Conservation (phyloP, 2,113 vertebrate species). For the Coreoperca whiteheadi region DNA sequence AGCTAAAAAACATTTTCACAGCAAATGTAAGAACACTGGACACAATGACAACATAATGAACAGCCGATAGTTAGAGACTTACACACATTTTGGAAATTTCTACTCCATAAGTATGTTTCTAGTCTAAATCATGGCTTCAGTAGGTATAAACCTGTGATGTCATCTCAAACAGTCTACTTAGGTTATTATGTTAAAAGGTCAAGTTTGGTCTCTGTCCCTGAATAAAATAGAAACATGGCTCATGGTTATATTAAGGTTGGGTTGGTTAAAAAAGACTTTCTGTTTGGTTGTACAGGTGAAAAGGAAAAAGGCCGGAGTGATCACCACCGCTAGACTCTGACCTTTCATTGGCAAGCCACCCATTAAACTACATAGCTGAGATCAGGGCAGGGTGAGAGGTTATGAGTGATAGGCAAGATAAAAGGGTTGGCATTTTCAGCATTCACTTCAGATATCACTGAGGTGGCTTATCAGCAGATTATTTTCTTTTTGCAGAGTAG, state of each 20-base stretch:
- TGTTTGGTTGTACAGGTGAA: not conserved
- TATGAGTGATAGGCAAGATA: slow-evolving; percentile 7
- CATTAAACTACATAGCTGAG: slow-evolving; percentile 36
- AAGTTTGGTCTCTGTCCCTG: slow-evolving; percentile 48
- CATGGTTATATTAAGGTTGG: slow-evolving; percentile 38
- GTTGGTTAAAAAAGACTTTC: slow-evolving; percentile 1
- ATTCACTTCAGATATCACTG: not conserved
- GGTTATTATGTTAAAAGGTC: slow-evolving; percentile 44
- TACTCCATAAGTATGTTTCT: not conserved
- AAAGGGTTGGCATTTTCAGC: slow-evolving; percentile 31
- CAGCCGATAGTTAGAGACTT: not conserved
- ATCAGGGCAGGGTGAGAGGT: slow-evolving; percentile 34
- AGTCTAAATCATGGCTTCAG: not conserved
- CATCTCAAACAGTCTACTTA: slow-evolving; percentile 13
- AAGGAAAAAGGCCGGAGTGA: slow-evolving; percentile 24
- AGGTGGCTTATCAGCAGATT: not conserved
- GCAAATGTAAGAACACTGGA: slow-evolving; percentile 32
- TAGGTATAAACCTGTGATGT: not conserved
- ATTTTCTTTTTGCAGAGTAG: not conserved
- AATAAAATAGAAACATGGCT: slow-evolving; percentile 39
- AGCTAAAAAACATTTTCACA: slow-evolving; percentile 33
- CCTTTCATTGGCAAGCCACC: slow-evolving; percentile 30
- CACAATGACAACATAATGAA: slow-evolving; percentile 25
- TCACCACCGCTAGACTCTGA: slow-evolving; percentile 56
- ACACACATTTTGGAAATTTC: not conserved